Evolutionary conservation across 1,140 invertebrate species (phyloP), one percentile per base, ranked within the genome.

Genomic region (Eumaeus atala): DNA sequence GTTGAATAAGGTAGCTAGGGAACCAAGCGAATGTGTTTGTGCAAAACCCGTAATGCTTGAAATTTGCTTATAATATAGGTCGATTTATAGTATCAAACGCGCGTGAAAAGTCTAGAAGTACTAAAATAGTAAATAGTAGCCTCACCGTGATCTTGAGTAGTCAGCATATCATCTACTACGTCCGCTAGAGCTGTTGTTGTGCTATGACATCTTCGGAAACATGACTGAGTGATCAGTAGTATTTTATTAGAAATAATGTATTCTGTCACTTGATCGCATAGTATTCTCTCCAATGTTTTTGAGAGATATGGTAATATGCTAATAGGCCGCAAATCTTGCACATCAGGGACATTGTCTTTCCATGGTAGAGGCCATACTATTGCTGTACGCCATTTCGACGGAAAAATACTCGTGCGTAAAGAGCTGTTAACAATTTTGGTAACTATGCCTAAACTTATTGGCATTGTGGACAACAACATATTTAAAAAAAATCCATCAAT

Each of bases 231-330:
- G n/a, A 35, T 34, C 17, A 40, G 33, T 21, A 54, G 52, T 11
- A 54, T 54, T 36, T 54, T 42, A 11, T 44, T 54, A 1, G 5
- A 28, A 47, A 34, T 21, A 17, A 54, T 9, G 5, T 18, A 52
- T 2, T 33, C 17, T 10, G 51, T 21, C 3, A 33, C 11, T 38
- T 52, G 51, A 33, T 16, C 36, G 18, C 18, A 52, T 28, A 52
- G 10, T 4, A 42, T n/a, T n/a, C n/a, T 53, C 28, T 59, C 57
- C 9, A 59, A 47, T 1, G 54, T 18, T 35, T 61, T 61, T 5
- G 59, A 61, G 17, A 61, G 18, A 12, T 14, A 54, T 10, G 59
- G 59, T 16, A 54, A 28, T 1, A 60, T 59, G 36, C 51, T 54
- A 28, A 61, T 57, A 18, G 59, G 59, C 1, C 54, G 18, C 10